Conservation (phyloP, 2,797 vertebrate species). For the Monodelphis domestica region DNA sequence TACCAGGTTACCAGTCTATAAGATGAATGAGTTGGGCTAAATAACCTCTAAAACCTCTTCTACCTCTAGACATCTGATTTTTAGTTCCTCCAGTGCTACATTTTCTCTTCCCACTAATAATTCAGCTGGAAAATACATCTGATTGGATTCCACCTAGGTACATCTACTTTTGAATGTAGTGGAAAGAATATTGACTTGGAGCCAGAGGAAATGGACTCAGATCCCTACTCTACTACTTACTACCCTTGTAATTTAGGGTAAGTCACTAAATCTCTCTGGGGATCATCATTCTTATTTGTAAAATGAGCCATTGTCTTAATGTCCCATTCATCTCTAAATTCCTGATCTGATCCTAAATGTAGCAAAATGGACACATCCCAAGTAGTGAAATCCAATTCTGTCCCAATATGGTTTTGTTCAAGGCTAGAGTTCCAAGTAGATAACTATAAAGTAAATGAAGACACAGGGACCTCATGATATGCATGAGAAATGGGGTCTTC, state of each 20-base stretch:
- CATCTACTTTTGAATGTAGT: background rate
- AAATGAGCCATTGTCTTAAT: background rate
- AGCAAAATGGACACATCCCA: background rate
- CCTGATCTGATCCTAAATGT: background rate
- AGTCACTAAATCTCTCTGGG: background rate
- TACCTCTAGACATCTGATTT: background rate
- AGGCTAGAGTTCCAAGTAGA: background rate
- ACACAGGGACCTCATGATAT: background rate
- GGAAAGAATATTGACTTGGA: background rate
- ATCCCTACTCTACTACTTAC: background rate
- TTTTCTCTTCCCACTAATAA: background rate
- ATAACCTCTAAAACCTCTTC: background rate
- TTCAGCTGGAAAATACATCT: background rate
- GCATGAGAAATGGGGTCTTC: background rate
- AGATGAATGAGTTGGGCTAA: background rate
- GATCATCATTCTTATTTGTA: background rate
- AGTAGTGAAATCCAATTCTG: background rate
- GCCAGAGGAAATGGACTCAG: background rate
- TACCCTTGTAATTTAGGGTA: background rate
- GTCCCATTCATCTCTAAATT: background rate
- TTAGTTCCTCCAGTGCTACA: background rate
- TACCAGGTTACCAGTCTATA: background rate
- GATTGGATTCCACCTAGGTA: background rate
- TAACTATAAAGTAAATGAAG: background rate
- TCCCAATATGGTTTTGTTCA: background rate